Evolutionary conservation across 2,113 vertebrate genomes (phyloP), one percentile per base, ranked within the genome.

Genomic region (Pygoscelis antarcticus): DNA sequence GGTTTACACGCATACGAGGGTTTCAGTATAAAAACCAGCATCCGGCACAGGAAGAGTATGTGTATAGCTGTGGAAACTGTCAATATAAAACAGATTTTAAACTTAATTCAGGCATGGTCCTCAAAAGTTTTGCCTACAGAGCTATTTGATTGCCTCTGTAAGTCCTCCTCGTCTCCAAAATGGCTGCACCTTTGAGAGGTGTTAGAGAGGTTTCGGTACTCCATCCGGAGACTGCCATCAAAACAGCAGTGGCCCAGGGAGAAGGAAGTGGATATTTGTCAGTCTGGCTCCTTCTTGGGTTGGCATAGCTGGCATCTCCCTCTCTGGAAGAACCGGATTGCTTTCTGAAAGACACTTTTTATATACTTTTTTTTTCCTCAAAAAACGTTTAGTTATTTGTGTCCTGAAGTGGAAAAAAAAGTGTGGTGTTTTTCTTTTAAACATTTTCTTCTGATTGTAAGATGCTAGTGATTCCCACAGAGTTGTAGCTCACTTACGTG

Each of bases 1-100:
- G 15, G 13, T 84, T 87, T 66, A 8, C 21, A 4, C 0, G 0
- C 20, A 3, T 5, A 2, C 7, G 4, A 66, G 29, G 13, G 38
- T 66, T 83, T 90, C 16, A 3, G 32, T 62, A 49, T 49, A 60
- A 89, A 89, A 90, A 9, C 4, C 34, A 70, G 25, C 42, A 34
- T 72, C 83, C 10, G 13, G 42, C 80, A 46, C 60, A 70, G 60
- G 66, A 74, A 54, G 79, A 62, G 20, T 13, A 36, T 8, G 3
- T 49, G 40, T 16, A 7, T n/a, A 68, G 38, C 51, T 92, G 29
- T 42, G 68, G 32, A 52, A 93, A 81, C 52, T 42, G 30, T 49
- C 87, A 25, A 11, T 47, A 16, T 29, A 47, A 87, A 94, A 38
- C 51, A 66, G 29, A n/a, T 66, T 71, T 93, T 74, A 13, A 58